phyloP scores from a whole-genome alignment of 1,140 invertebrate species.

The Caerostris extrusa region DNA sequence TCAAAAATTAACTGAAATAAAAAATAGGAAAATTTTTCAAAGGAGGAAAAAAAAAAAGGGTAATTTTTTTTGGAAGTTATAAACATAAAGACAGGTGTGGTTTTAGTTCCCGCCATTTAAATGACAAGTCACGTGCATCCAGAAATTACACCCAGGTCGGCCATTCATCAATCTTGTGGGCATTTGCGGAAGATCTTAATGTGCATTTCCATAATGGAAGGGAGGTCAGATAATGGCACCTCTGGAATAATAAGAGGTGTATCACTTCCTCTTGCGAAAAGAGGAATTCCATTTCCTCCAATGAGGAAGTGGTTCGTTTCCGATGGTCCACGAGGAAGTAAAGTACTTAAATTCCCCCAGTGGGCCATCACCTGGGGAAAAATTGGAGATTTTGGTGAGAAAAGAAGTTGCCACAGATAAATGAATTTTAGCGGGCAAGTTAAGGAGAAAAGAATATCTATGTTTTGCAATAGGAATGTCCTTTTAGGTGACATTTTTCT shows the following conservation, averaged over 20 bases:
- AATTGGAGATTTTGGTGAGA: neutral
- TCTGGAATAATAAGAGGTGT: neutral
- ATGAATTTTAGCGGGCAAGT: too few species aligned
- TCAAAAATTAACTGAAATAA: too few species aligned
- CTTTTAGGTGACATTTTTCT: too few species aligned
- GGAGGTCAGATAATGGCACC: neutral
- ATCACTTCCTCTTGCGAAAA: neutral
- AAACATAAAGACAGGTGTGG: too few species aligned
- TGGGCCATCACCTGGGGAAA: neutral
- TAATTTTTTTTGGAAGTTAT: too few species aligned
- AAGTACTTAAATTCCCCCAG: neutral
- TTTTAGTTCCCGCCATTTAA: too few species aligned
- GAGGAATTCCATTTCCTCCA: neutral
- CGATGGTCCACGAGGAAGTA: neutral
- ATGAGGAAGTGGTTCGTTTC: slow-evolving; percentile 14
- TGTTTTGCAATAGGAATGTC: too few species aligned
- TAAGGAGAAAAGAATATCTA: too few species aligned
- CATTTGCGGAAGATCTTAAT: neutral
- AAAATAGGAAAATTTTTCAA: too few species aligned
- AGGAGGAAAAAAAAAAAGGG: too few species aligned
- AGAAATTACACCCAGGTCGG: neutral
- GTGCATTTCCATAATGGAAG: neutral
- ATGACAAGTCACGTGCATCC: neutral
- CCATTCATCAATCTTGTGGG: slow-evolving; percentile 1
- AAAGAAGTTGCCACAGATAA: neutral